Evolutionary conservation across 2,888 invertebrate species (phyloP).

Genomic region (Thymelicus acteon): DNA sequence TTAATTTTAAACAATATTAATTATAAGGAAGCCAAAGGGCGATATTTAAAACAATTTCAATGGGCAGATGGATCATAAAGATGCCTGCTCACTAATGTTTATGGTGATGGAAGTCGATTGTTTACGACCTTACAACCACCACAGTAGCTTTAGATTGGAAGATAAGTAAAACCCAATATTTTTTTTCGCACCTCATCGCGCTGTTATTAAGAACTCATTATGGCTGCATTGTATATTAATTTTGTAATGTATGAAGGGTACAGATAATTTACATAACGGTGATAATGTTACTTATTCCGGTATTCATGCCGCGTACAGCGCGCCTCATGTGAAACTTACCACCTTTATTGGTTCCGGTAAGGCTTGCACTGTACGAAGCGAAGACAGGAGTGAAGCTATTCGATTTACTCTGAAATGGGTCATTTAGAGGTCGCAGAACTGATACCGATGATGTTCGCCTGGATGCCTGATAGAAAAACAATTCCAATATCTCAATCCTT

Average conservation of each 20-base stretch:
- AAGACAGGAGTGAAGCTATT: too few species aligned
- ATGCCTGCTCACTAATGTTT: slow-evolving; percentile 18
- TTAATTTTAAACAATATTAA: slow-evolving; percentile 6
- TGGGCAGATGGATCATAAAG: slow-evolving; percentile 32
- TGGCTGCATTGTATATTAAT: slow-evolving; percentile 31
- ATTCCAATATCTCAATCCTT: too few species aligned
- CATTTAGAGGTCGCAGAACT: too few species aligned
- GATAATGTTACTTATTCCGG: slow-evolving; percentile 31
- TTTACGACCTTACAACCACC: slow-evolving; percentile 3
- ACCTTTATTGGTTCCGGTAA: slow-evolving; percentile 21
- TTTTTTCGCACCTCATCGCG: slow-evolving; percentile 37
- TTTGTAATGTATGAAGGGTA: slow-evolving; percentile 35
- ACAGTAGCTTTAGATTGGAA: slow-evolving; percentile 23
- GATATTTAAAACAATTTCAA: slow-evolving; percentile 34
- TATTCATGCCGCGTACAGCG: slow-evolving; percentile 35
- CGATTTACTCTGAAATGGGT: too few species aligned
- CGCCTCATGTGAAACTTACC: slow-evolving; percentile 34
- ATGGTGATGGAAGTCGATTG: slow-evolving; percentile 18
- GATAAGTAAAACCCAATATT: slow-evolving; percentile 28
- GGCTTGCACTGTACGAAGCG: not conserved
- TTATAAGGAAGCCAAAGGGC: slow-evolving; percentile 4
- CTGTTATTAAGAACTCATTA: slow-evolving; percentile 37
- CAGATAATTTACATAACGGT: slow-evolving; percentile 32
- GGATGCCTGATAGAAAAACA: too few species aligned
- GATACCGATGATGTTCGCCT: too few species aligned